These are phyloP conservation scores for Hypolimnas misippus DNA, from an alignment of 2,888 invertebrate genomes.

Conservation along the genomic window DNA sequence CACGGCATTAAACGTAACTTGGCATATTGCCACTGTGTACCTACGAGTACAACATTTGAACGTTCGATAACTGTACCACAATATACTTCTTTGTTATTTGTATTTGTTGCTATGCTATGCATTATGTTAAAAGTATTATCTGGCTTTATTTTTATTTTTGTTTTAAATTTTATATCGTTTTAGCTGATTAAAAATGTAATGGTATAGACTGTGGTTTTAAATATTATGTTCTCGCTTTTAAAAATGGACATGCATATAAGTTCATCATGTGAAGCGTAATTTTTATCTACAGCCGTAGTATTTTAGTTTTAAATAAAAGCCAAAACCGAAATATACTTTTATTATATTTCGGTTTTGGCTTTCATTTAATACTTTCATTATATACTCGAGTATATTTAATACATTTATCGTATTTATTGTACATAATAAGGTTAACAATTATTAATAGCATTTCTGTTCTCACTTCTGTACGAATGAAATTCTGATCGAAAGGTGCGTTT, in stretches of 20 bases:
- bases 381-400: neutral
- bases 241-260: no score
- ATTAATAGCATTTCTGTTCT: no score
- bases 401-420: neutral
- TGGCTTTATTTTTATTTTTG: neutral
- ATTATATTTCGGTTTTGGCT: no score
- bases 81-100: neutral
- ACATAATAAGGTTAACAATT: no score
- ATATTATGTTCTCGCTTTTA: no score
- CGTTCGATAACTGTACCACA: neutral
- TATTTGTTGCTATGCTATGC: neutral
- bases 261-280: no score
- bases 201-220: no score
- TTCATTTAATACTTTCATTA: no score
- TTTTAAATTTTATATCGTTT: neutral
- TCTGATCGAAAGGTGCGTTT: no score
- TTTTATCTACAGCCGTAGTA: slow-evolving; percentile 1
- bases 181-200: neutral
- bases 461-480: no score
- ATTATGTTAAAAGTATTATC: neutral
- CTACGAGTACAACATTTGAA: neutral
- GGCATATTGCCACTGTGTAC: slow-evolving; percentile 5
- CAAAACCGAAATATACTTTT: slow-evolving; percentile 5
- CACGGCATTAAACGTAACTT: neutral
- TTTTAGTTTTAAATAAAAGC: slow-evolving; percentile 13